Percentiles rank a stretch among this genome's conserved stretches.
Evolutionary conservation across 2,113 vertebrate genomes (phyloP).

Genomic region (Perca schrenkii): DNA sequence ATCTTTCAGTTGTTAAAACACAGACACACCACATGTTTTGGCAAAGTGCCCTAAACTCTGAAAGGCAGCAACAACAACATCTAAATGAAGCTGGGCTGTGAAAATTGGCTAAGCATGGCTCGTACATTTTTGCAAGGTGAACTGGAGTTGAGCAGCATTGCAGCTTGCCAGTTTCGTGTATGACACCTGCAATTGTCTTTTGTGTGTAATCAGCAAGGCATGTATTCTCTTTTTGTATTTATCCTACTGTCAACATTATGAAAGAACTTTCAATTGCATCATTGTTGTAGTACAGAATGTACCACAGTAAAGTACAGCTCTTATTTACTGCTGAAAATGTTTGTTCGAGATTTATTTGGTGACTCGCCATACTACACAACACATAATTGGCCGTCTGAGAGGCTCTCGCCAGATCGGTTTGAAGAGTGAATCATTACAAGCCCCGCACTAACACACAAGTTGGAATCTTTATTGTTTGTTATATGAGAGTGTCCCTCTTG

Average conservation of each 20-base stretch:
- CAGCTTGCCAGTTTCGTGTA: background rate
- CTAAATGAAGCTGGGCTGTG: background rate
- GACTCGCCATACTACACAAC: background rate
- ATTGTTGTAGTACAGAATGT: background rate
- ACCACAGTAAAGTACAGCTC: background rate
- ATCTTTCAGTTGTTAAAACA: background rate
- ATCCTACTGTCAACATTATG: background rate
- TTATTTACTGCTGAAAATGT: background rate
- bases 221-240: background rate
- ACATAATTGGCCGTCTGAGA: background rate
- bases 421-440: background rate
- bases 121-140: constrained; percentile 19
- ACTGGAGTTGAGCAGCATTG: background rate
- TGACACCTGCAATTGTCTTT: constrained; percentile 4
- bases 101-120: background rate
- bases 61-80: background rate
- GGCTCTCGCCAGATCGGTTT: background rate
- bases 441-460: background rate
- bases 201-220: background rate
- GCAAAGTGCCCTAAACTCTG: background rate
- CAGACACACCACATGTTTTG: background rate
- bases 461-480: background rate
- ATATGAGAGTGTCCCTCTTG: background rate
- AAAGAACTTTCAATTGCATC: background rate
- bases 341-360: background rate